Base-by-base conservation (phyloP, 2,113 vertebrate genomes). In the Phyllostomus discolor region DNA sequence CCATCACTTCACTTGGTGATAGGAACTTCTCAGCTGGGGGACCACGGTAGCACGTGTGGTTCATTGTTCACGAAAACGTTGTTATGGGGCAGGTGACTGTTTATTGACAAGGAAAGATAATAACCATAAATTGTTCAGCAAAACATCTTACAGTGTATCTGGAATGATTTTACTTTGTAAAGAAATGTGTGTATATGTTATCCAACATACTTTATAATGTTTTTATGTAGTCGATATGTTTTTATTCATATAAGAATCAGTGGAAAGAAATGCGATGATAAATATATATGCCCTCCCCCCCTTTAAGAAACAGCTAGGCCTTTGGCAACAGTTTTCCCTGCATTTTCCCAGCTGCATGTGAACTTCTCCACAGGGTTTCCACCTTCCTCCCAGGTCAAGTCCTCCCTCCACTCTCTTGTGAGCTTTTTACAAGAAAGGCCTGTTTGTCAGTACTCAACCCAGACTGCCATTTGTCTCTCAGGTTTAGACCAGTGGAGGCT, bases 381-480 rank as follows among this genome's bases (percentile, higher is more conserved):
- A 2, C 62, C 86, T 75, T 20, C 33, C 15, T 57, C 35, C 69
- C 7, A 16, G 75, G 15, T 48, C 15, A 33, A 41, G 66, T 52
- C 43, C 26, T 62, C 43, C 50, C n/a, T 54, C n/a, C 4, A 17
- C 16, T 69, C 48, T 70, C 64, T 85, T 52, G 14, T 33, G 83
- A 76, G 73, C 72, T 57, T 75, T 88, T 59, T 59, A 5, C 33
- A 46, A 91, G 89, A 93, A 95, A 87, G 38, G 31, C 59, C 72
- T 6, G 3, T 33, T 48, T 76, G 66, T 95, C 70, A 75, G 19
- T 16, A 57, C 43, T 89, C 69, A n/a, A 11, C 48, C 6, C 11
- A 67, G 82, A 89, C 57, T 7, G 70, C 83, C 35, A 9, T 89
- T 95, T 46, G 50, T 95, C 75, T 94, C 95, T 88, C 41, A 84